phyloP scores from a whole-genome alignment of 2,113 vertebrate species.

The Protomyctophum bolini region DNA sequence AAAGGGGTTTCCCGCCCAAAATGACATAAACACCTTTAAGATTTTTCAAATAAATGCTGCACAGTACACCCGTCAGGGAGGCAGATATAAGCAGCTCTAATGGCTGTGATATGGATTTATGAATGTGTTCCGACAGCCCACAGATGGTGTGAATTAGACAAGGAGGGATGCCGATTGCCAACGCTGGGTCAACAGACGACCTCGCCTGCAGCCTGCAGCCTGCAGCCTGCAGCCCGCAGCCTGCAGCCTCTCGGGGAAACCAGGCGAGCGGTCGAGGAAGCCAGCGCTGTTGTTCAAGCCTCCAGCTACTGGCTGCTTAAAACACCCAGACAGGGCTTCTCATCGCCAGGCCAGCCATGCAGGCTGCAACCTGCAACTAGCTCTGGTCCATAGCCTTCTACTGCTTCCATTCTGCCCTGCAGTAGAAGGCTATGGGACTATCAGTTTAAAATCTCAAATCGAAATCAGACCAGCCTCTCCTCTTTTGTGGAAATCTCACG shows the following conservation, averaged over 20 bases:
- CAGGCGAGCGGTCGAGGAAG: slow-evolving; percentile 50
- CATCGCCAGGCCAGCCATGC: no score
- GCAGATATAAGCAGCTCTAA: slow-evolving; percentile 40
- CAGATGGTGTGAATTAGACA: slow-evolving; percentile 74
- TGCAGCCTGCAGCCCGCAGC: no score
- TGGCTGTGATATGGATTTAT: slow-evolving; percentile 69
- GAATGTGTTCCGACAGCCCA: slow-evolving; percentile 58
- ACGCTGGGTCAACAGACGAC: slow-evolving; percentile 62
- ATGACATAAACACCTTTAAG: slow-evolving; percentile 17
- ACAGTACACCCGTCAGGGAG: slow-evolving; percentile 32
- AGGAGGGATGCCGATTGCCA: slow-evolving; percentile 65
- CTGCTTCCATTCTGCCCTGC: no score
- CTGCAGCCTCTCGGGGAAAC: slow-evolving; percentile 59
- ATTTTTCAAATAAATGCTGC: slow-evolving; percentile 15
- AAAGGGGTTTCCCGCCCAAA: no score
- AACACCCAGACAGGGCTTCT: not conserved
- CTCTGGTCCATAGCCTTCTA: no score
- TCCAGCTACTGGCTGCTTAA: not conserved
- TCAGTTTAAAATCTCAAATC: no score
- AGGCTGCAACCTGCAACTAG: no score
- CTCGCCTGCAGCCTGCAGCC: slow-evolving; percentile 67
- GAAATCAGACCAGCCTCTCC: no score
- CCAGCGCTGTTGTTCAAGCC: slow-evolving; percentile 37
- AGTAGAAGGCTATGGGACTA: no score
- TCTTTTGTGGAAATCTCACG: no score